Percentiles rank a stretch among this genome's conserved stretches.
phyloP scores from a whole-genome alignment of 2,888 invertebrate genomes.

The Cephus spinipes region DNA sequence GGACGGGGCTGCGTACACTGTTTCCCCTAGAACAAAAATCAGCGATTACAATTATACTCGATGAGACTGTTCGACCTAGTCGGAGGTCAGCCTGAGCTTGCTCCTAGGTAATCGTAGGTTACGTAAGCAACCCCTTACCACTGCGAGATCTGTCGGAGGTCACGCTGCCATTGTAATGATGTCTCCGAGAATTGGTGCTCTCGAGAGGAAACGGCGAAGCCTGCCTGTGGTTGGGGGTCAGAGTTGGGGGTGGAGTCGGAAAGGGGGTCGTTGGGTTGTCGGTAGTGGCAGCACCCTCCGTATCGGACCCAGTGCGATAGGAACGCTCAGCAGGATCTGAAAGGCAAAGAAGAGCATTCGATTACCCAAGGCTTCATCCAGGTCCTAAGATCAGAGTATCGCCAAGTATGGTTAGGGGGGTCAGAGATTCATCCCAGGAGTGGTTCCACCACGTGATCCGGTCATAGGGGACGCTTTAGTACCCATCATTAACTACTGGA shows the following conservation, averaged over 20 bases:
- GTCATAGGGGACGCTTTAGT: not conserved
- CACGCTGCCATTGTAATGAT: slow-evolving; percentile 65
- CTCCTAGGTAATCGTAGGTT: not conserved
- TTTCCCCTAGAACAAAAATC: slow-evolving; percentile 41
- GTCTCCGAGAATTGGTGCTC: slow-evolving; percentile 74
- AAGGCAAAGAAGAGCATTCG: slow-evolving; percentile 40
- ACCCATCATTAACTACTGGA: not conserved
- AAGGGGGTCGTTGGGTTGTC: slow-evolving; percentile 71
- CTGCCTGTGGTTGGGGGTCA: slow-evolving; percentile 75
- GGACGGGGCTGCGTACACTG: slow-evolving; percentile 53
- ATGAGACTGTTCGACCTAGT: not conserved
- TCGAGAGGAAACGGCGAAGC: slow-evolving; percentile 79
- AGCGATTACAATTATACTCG: not conserved
- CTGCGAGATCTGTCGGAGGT: slow-evolving; percentile 56
- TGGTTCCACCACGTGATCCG: not conserved
- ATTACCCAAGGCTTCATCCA: not conserved
- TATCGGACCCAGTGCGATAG: slow-evolving; percentile 80
- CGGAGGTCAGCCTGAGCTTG: not conserved
- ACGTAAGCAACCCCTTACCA: slow-evolving; percentile 34
- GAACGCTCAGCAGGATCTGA: slow-evolving; percentile 76
- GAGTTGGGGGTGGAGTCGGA: slow-evolving; percentile 70
- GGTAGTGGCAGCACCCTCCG: slow-evolving; percentile 71
- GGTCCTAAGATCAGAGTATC: not conserved
- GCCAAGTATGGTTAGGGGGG: not conserved
- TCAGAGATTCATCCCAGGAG: not conserved